These are phyloP conservation scores for Pseudobourletiella spinata DNA, from an alignment of 1,140 invertebrate species.

Conservation along the genomic window DNA sequence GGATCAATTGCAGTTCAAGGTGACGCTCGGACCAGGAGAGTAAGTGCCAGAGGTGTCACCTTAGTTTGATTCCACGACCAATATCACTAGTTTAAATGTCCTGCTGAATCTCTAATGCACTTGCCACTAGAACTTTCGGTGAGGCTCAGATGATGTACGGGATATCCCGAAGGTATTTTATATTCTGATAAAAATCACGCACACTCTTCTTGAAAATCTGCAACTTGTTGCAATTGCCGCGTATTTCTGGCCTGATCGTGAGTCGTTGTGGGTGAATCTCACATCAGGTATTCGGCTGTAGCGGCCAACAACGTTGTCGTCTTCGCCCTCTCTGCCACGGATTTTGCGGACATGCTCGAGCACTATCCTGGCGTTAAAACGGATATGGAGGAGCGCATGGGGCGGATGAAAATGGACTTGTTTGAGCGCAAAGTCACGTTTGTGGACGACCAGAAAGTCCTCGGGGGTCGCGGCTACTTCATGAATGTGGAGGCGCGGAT, in stretches of 20 bases:
- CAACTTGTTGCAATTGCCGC: no score
- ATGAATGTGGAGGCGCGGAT: no score
- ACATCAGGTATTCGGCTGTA: neutral
- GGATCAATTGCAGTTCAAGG: neutral
- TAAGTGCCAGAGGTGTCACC: neutral
- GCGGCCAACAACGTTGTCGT: neutral
- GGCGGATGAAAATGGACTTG: neutral
- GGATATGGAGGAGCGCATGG: neutral
- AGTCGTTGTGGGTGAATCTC: no score
- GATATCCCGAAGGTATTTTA: neutral
- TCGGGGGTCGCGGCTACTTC: neutral
- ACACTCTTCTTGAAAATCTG: no score
- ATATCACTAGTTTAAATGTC: neutral
- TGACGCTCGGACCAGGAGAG: neutral
- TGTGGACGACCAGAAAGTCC: neutral
- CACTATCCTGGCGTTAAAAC: neutral
- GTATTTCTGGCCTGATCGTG: no score
- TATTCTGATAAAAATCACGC: no score
- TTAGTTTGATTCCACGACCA: neutral
- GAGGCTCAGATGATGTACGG: neutral
- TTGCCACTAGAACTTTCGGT: neutral
- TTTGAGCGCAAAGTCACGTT: constrained; percentile 2
- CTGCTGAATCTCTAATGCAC: neutral
- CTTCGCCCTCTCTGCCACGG: neutral
- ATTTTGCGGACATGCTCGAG: neutral